phyloP scores from a whole-genome alignment of 2,888 invertebrate genomes.

The Trissoscelio sp. region DNA sequence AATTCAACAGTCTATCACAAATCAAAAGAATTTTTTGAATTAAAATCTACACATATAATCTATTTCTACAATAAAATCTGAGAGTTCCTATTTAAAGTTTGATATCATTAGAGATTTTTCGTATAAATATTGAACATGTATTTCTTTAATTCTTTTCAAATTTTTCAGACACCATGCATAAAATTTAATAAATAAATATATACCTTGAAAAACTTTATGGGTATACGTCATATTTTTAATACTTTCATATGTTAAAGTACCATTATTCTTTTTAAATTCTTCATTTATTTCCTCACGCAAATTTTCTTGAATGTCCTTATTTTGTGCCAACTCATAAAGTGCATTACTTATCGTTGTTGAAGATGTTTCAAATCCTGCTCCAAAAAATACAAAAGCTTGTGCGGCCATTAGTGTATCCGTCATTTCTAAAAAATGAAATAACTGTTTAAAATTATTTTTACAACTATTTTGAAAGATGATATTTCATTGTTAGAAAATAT shows the following conservation, averaged over 20 bases:
- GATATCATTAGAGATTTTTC: too few relatives aligned
- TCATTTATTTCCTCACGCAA: slow-evolving; percentile 81
- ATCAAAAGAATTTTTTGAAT: too few relatives aligned
- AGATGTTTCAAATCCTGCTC: slow-evolving; percentile 84
- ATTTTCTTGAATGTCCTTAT: slow-evolving; percentile 80
- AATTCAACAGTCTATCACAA: too few relatives aligned
- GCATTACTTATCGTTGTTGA: slow-evolving; percentile 82
- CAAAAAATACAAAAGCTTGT: slow-evolving; percentile 83
- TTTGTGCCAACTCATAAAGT: slow-evolving; percentile 81
- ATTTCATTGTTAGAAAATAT: too few relatives aligned
- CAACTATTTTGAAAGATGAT: not conserved
- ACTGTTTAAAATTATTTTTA: not conserved
- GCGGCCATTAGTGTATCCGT: slow-evolving; percentile 80
- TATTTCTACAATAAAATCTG: too few relatives aligned
- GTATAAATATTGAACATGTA: too few relatives aligned
- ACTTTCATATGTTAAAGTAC: slow-evolving; percentile 80
- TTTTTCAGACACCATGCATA: too few relatives aligned
- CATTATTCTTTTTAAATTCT: slow-evolving; percentile 75
- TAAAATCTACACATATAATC: too few relatives aligned
- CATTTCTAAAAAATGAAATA: slow-evolving; percentile 77
- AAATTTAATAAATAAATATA: too few relatives aligned
- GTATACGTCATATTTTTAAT: slow-evolving; percentile 82
- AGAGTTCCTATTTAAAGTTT: too few relatives aligned
- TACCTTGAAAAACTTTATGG: slow-evolving; percentile 81
- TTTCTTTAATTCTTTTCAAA: too few relatives aligned